Percentiles rank a stretch among this genome's conserved stretches.
Evolutionary conservation across 1,140 invertebrate species (phyloP).

Genomic region (Neoseiulus cucumeris): DNA sequence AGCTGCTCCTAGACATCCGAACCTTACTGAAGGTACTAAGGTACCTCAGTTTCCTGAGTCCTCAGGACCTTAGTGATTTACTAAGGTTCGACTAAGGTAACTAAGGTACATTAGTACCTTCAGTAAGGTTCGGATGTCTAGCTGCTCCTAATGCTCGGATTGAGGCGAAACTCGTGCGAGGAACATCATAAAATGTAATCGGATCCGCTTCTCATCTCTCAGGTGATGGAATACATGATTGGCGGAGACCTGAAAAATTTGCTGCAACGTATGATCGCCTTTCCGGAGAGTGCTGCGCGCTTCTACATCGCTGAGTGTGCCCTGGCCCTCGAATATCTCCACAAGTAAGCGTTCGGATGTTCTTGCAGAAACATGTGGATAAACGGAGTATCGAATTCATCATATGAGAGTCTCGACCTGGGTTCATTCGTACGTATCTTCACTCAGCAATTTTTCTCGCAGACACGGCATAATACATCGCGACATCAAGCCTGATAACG

Average conservation of each 20-base stretch:
- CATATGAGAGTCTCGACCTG: too few relatives aligned
- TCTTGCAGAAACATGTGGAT: background rate
- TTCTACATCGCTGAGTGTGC: constrained; percentile 86
- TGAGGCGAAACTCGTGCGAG: too few relatives aligned
- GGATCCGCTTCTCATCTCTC: constrained; percentile 18
- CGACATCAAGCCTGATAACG: constrained; percentile 95
- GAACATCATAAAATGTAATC: background rate
- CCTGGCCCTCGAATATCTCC: constrained; percentile 80
- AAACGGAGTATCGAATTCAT: background rate
- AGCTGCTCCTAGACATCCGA: background rate
- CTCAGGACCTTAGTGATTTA: too few relatives aligned
- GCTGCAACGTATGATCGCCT: constrained; percentile 59
- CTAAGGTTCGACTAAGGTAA: too few relatives aligned
- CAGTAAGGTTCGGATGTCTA: too few relatives aligned
- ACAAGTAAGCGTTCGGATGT: constrained; percentile 34
- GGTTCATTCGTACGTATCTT: too few relatives aligned
- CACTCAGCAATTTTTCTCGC: background rate
- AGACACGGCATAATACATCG: constrained; percentile 15
- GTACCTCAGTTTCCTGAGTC: too few relatives aligned
- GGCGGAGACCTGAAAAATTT: constrained; percentile 86
- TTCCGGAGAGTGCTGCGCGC: constrained; percentile 66
- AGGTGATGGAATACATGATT: constrained; percentile 89
- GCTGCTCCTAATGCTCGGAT: too few relatives aligned
- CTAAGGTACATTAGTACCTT: too few relatives aligned
- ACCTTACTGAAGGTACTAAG: too few relatives aligned